phyloP scores from a whole-genome alignment of 92 coral and sea anemone species.

The Muricea muricata region DNA sequence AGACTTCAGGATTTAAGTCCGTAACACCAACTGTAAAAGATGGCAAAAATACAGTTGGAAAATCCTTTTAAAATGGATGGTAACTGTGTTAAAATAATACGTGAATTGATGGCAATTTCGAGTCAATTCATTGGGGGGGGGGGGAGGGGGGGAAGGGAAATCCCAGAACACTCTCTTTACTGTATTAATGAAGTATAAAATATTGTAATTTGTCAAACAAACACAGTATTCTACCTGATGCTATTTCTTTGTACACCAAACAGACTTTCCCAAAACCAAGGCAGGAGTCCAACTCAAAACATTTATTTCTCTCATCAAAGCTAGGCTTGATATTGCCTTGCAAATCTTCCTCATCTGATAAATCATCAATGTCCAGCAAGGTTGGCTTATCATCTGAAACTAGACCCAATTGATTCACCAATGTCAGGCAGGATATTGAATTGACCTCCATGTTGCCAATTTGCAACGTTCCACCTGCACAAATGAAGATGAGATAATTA shows the following conservation, averaged over 20 bases:
- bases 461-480: conserved; percentile 83
- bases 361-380: conserved; percentile 81
- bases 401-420: conserved; percentile 57
- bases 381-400: conserved; percentile 84
- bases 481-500: too few species aligned
- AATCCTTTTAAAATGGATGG: too few species aligned
- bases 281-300: conserved; percentile 92
- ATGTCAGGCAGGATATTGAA: conserved; percentile 76
- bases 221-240: conserved; percentile 72
- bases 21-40: conserved; percentile 84
- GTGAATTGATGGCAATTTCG: too few species aligned
- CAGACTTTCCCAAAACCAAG: conserved; percentile 91
- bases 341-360: conserved; percentile 74
- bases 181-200: too few species aligned
- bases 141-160: too few species aligned
- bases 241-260: conserved; percentile 81
- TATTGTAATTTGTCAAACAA: too few species aligned
- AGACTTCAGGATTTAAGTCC: conserved; percentile 85
- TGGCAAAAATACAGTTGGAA: neutral
- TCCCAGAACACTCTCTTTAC: too few species aligned
- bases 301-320: conserved; percentile 86
- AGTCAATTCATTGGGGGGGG: too few species aligned
- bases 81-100: too few species aligned
- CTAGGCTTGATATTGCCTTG: conserved; percentile 87
- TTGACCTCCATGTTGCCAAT: conserved; percentile 97